Base-by-base conservation (phyloP, 64 coral and sea anemone species). In the Montipora sp. region DNA sequence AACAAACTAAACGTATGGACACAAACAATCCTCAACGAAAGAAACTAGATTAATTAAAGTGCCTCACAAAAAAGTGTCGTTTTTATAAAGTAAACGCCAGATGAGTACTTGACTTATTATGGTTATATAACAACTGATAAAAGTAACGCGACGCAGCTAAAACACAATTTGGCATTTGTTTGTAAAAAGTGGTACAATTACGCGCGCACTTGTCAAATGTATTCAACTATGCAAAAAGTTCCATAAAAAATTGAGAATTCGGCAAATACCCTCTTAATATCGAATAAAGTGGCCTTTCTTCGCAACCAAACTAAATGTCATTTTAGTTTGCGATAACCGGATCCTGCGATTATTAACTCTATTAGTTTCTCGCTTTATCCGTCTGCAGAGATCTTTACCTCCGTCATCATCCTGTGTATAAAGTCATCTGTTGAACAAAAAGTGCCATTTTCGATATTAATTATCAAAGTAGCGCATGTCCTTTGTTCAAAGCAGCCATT, bases 361-460 rank as follows among this genome's bases (percentile, higher is more conserved):
- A 85, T 85, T 85, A 71, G 45, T 47, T 85, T 85, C 63, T 13
- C 19, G 19, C 47, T 43, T 85, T 70, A 85, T 85, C 82, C 65
- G 16, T 46, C 18, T 63, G 8, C 82, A 20, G 44, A 14, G 46
- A 71, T 47, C 16, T 85, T 50, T 67, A 83, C 47, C 67, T 83
- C 80, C 80, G 80, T 83, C 80, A 67, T 66, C 45, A 36, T 67
- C 19, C 36, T 85, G 47, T 85, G 82, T 49, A 85, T 63, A 51
- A 85, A 71, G 82, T 85, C 82, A 12, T 16, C 15, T 50, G 65
- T 85, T 85, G 46, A 85, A 72, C 68, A 68, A 63, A 63, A n/a
- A 85, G 82, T 85, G 82, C 71, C 82, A 70, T 20, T 85, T 83
- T 85, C 19, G 16, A 78, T n/a, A 71, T 85, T 85, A 71, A 85